Evolutionary conservation across 1,140 invertebrate genomes (phyloP).

Genomic region (Drosophila carrolli): DNA sequence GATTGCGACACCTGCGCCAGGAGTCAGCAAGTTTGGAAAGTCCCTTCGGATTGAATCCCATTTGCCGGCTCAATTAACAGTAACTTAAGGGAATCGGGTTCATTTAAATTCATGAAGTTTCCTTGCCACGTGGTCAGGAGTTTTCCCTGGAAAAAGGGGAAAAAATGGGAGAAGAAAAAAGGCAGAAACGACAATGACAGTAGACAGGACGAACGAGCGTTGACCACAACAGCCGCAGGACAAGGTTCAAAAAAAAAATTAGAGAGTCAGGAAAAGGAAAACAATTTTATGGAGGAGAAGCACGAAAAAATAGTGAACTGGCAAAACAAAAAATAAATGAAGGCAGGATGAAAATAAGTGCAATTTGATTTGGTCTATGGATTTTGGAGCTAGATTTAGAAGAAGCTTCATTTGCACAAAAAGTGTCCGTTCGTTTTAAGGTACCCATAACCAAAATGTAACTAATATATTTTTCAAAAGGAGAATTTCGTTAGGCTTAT

Average conservation of each 20-base stretch:
- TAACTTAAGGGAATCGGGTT: slow-evolving; percentile 56
- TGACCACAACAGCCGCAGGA: slow-evolving; percentile 52
- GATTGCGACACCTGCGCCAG: slow-evolving; percentile 39
- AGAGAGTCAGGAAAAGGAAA: slow-evolving; percentile 21
- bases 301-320: slow-evolving; percentile 33
- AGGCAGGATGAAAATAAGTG: slow-evolving; percentile 36
- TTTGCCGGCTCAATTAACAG: slow-evolving; percentile 74
- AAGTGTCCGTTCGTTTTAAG: background rate
- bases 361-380: slow-evolving; percentile 47
- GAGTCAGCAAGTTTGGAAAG: slow-evolving; percentile 44
- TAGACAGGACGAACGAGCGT: slow-evolving; percentile 40
- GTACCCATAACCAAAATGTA: background rate
- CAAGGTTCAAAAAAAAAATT: slow-evolving; percentile 9
- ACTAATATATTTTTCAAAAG: background rate
- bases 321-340: slow-evolving; percentile 19
- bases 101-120: slow-evolving; percentile 67
- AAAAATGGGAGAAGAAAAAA: slow-evolving; percentile 9
- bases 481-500: too few relatives aligned
- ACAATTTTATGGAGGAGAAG: slow-evolving; percentile 41
- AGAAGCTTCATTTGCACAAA: background rate
- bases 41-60: slow-evolving; percentile 62
- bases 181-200: slow-evolving; percentile 33
- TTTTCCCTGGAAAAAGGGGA: slow-evolving; percentile 4
- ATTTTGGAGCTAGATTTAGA: slow-evolving; percentile 12
- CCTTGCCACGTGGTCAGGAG: slow-evolving; percentile 32